Evolutionary conservation across 2,797 vertebrate genomes (phyloP), one percentile per base, ranked within the genome.

Genomic region (Halcyon smyrnensis): DNA sequence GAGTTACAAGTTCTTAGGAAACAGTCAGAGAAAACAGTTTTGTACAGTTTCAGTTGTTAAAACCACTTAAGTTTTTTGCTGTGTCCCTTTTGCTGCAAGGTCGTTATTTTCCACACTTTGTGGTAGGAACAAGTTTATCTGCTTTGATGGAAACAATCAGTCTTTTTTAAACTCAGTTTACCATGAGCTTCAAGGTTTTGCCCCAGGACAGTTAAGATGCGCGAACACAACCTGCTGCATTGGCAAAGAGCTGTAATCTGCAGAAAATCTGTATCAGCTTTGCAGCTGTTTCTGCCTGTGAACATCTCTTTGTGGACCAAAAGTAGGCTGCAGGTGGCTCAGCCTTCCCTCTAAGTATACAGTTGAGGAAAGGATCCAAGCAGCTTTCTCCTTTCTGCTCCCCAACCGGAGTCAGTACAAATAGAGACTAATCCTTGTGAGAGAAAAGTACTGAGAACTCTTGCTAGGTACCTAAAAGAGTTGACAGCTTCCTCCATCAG

Each of bases 401-500:
- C 43, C 6, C 37, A 54, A 6, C 8, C 27, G 19, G 24, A 84
- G 18, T 41, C 32, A n/a, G 37, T 41, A 63, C 23, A 37, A n/a
- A 48, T 4, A 64, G 37, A 70, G 68, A 36, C 3, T 39, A 25
- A 50, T 19, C 8, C 43, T 56, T 23, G 65, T 6, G 37, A 70
- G n/a, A 48, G 45, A 19, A 67, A 87, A 65, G 11, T 10, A 4
- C 30, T 7, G 18, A 60, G 46, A 69, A 13, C 7, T 12, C 0
- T 0, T 18, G 43, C 21, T 12, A 67, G 24, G 4, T 48, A 8
- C 30, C 45, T 34, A 1, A 67, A 46, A 48, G 21, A 9, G 43
- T 39, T 5, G 2, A 45, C 3, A 54, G 16, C 21, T 54, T 4
- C 51, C n/a, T 76, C 59, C 24, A 11, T 8, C 0, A 0, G 30